Evolutionary conservation across 2,797 vertebrate genomes (phyloP), one percentile per base, ranked within the genome.

Genomic region (Buceros bicornis): DNA sequence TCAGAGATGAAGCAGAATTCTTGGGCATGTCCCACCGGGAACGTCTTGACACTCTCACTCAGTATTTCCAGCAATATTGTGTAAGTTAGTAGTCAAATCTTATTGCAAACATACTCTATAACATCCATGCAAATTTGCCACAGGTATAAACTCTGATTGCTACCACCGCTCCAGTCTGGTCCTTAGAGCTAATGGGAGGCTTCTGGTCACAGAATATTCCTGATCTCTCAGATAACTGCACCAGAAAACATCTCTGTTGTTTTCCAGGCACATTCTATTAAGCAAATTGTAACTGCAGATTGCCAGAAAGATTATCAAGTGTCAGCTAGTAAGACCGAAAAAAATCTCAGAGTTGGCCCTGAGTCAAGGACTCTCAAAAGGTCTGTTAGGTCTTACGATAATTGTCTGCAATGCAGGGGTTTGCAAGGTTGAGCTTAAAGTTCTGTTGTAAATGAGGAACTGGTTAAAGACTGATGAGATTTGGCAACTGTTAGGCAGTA

Each of bases 11-110:
- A 64, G 50, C 56, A 76, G 58, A 94, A 87, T 13, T 77, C 93
- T 96, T 95, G 95, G 97, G 93, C 93, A 97, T 93, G 95, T 95
- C 82, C 94, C 97, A 89, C 69, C 13, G 28, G 54, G 48, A 90
- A 70, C 13, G 5, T 4, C 28, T 31, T 67, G 57, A 91, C 35
- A 29, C 33, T n/a, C 84, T 71, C 47, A 50, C 45, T 88, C 10
- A 1, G 62, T 50, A n/a, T 56, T 80, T 92, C 66, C 82, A 88
- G 77, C 33, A 86, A 50, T 8, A 56, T 0, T 54, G 72, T 24
- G 58, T n/a, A 69, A 78, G 84, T 92, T 83, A 95, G 87, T 61
- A 87, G 20, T 60, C 8, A 10, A 82, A 88, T 48, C 69, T 53
- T 43, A 57, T 8, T 87, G 53, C 53, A 89, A 66, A 90, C 65